Conservation (phyloP, 30 jellyfish, hydroid and myxozoan genomes). For the Cassiopea xamachana region DNA sequence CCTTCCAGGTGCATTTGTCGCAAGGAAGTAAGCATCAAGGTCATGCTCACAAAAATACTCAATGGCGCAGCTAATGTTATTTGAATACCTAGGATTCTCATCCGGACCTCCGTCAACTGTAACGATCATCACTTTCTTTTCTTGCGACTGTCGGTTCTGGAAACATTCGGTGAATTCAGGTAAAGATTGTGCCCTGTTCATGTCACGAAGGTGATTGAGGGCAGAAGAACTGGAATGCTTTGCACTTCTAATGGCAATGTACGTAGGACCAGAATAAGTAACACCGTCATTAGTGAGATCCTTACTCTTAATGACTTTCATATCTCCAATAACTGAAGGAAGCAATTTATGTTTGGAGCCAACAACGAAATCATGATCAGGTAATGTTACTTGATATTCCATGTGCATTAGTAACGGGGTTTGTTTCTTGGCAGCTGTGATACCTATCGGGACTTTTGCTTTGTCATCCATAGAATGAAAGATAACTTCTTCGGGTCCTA, state of each 20-base stretch:
- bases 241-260: constrained; percentile 65
- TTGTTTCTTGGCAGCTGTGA: constrained; percentile 75
- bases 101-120: constrained; percentile 76
- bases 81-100: constrained; percentile 75
- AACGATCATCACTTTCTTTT: constrained; percentile 61
- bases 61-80: constrained; percentile 66
- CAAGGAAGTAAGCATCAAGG: constrained; percentile 79
- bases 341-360: constrained; percentile 63
- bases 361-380: constrained; percentile 62
- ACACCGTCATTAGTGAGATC: constrained; percentile 67
- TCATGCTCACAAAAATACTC: constrained; percentile 66
- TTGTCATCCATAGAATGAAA: constrained; percentile 66
- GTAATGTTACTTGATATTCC: constrained; percentile 68
- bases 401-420: constrained; percentile 66
- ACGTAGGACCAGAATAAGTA: constrained; percentile 58
- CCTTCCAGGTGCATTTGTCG: constrained; percentile 83
- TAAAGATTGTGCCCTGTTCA: constrained; percentile 65
- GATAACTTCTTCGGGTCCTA: constrained; percentile 53
- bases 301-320: constrained; percentile 66
- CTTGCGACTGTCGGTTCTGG: constrained; percentile 46
- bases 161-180: constrained; percentile 59
- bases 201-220: constrained; percentile 64
- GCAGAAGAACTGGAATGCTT: constrained; percentile 69
- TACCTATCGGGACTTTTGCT: constrained; percentile 74
- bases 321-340: constrained; percentile 62